Base-by-base conservation (phyloP, 2,888 invertebrate species). In the Drosophila emarginata region DNA sequence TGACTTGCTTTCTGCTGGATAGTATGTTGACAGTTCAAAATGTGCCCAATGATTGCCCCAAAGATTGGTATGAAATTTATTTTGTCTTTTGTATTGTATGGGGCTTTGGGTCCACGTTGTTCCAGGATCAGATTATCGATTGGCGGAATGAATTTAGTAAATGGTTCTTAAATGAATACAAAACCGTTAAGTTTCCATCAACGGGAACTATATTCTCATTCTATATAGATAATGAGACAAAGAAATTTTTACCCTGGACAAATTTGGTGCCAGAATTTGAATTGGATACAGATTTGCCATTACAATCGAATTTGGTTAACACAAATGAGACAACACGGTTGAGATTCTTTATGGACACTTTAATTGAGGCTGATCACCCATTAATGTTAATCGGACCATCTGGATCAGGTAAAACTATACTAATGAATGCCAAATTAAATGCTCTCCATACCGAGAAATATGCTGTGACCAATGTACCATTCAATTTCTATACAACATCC, bases 401-500 rank as follows among this genome's bases (percentile, higher is more conserved):
- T 0, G 98, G 98, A 2, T 96, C 96, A 68, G 98, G 98, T 5
- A 98, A 98, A 92, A 96, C 97, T 58, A 97, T 98, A n/a, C 94
- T 97, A 54, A 95, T 98, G 67, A 94, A 95, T 40, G 97, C 97
- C 68, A 97, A 97, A 89, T 93, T 98, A 12, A 93, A 94, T 71
- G 92, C 93, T 0, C 90, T 98, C 36, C 78, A 89, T 0, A 93
- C 96, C 0, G 96, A 96, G 7, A 95, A 95, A 45, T 98, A 95
- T 90, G 95, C 95, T 28, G 93, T 98, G 5, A 95, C 96, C 6
- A 98, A 97, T 91, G 97, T 97, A 12, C 97, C 98, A 0, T 96
- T 98, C 90, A 98, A 98, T 92, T 98, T 97, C 91, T 98, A 98
- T 90, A 98, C 98, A 0, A 97, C 97, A 0, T 98, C 98, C 40